These are phyloP conservation scores for Lacerta viridis DNA, from an alignment of 2,797 vertebrate genomes.

Conservation along the genomic window DNA sequence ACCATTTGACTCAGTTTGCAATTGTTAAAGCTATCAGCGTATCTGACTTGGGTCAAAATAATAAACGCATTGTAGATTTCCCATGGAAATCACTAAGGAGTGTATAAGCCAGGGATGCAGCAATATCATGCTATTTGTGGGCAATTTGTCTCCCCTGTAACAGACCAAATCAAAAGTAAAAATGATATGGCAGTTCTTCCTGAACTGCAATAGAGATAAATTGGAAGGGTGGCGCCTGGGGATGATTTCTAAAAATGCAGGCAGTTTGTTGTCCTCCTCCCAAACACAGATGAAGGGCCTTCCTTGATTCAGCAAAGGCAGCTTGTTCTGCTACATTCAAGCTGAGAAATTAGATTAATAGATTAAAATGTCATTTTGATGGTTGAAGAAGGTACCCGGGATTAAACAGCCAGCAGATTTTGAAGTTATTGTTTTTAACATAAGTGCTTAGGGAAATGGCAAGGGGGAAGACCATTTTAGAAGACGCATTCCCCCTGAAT, in stretches of 20 bases:
- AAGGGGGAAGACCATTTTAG: neutral
- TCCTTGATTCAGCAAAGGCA: neutral
- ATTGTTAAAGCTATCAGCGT: conserved; percentile 59
- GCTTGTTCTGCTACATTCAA: neutral
- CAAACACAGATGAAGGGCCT: neutral
- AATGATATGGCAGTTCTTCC: conserved; percentile 74
- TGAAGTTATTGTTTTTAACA: neutral
- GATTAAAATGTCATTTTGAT: neutral
- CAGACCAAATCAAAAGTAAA: conserved; percentile 70
- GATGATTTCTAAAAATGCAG: conserved; percentile 61
- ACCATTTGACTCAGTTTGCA: conserved; percentile 76
- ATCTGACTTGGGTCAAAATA: conserved; percentile 38
- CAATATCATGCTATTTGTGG: conserved; percentile 66
- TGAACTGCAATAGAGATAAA: conserved; percentile 70
- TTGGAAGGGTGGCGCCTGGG: conserved; percentile 41
- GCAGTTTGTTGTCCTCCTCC: conserved; percentile 52
- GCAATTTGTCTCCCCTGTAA: conserved; percentile 70
- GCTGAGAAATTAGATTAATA: neutral
- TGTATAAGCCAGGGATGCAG: conserved; percentile 68
- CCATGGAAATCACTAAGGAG: conserved; percentile 68
- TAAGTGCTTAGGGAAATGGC: neutral
- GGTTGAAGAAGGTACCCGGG: neutral
- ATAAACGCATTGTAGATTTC: conserved; percentile 68
- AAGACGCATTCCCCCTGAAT: neutral
- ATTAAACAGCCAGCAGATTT: neutral